These are phyloP conservation scores for Brienomyrus longianalis DNA, from an alignment of 2,113 vertebrate genomes.

Conservation along the genomic window DNA sequence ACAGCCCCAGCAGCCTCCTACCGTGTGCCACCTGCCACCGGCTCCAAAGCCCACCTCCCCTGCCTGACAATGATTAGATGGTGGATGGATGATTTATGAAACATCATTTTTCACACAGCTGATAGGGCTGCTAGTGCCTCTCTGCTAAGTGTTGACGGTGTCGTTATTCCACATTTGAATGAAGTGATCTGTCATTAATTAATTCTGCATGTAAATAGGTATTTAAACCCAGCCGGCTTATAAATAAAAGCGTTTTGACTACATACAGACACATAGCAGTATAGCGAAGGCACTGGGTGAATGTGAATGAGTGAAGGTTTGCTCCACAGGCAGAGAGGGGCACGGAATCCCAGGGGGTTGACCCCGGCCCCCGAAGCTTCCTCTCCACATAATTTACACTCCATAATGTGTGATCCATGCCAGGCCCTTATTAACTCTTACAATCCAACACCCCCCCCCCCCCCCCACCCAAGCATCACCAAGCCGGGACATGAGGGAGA, in stretches of 20 bases:
- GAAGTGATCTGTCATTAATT: conserved; percentile 32
- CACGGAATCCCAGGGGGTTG: background rate
- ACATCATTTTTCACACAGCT: background rate
- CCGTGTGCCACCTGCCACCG: background rate
- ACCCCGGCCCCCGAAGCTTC: background rate
- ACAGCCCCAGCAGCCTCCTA: background rate
- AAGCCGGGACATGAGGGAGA: conserved; percentile 34
- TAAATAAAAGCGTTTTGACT: background rate
- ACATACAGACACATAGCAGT: background rate
- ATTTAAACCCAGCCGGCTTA: background rate
- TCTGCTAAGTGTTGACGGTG: background rate
- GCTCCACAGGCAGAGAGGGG: background rate
- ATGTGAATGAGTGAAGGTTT: background rate
- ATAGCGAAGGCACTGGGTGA: background rate
- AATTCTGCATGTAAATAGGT: background rate
- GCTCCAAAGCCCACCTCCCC: background rate
- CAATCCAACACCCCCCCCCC: background rate
- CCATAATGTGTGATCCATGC: conserved; percentile 15
- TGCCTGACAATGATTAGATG: background rate
- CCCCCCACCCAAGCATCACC: conserved; percentile 29
- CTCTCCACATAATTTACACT: conserved; percentile 7
- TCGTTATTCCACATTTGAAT: conserved; percentile 21
- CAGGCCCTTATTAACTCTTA: conserved; percentile 16
- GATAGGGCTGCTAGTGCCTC: background rate
- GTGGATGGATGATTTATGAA: background rate